Conservation (phyloP, 2,888 invertebrate species). For the Ichneumoninae sp. region DNA sequence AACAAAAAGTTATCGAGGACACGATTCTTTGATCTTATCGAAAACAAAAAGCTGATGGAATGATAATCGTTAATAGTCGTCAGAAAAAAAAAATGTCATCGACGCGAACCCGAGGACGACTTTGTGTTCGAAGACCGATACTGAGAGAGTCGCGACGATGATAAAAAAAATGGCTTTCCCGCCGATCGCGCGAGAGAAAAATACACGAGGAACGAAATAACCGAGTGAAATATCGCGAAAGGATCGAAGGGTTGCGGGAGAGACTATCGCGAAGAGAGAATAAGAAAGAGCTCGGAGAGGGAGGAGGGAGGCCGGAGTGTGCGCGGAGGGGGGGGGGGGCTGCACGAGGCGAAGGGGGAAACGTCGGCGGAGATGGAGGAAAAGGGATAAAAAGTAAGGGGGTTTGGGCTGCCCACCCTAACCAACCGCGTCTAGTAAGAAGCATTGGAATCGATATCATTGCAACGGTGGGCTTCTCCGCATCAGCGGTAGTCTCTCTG, state of each 20-base stretch:
- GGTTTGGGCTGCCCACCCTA: constrained; percentile 80
- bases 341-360: constrained; percentile 64
- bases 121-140: too few relatives aligned
- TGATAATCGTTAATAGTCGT: too few relatives aligned
- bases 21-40: too few relatives aligned
- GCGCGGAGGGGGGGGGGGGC: constrained; percentile 59
- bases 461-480: constrained; percentile 80
- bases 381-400: constrained; percentile 84
- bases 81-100: too few relatives aligned
- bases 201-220: constrained; percentile 72
- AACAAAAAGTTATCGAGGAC: too few relatives aligned
- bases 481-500: constrained; percentile 48
- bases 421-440: constrained; percentile 83
- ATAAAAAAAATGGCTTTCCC: constrained; percentile 14
- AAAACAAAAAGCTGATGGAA: too few relatives aligned
- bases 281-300: constrained; percentile 60
- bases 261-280: constrained; percentile 63
- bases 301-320: constrained; percentile 48
- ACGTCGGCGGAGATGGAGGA: constrained; percentile 75
- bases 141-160: too few relatives aligned
- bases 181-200: constrained; percentile 41
- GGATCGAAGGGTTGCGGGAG: constrained; percentile 71
- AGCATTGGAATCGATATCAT: constrained; percentile 85
- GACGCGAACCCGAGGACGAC: too few relatives aligned
- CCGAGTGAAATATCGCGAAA: constrained; percentile 78